Conservation (phyloP, 1,140 invertebrate species). For the Laupala kohalensis region DNA sequence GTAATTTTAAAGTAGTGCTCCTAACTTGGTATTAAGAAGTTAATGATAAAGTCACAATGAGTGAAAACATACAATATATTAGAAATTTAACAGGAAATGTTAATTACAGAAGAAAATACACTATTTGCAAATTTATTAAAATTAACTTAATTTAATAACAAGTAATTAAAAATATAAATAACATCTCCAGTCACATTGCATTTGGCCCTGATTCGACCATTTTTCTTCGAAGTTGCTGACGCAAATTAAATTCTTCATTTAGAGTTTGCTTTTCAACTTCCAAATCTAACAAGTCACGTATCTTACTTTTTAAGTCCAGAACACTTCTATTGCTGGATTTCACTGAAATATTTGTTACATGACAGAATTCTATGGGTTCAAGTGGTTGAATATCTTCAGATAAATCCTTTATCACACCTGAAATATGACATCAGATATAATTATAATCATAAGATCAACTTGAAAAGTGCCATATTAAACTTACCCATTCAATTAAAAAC, state of each 20-base stretch:
- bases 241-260: not conserved
- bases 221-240: not conserved
- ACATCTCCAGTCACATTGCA: not conserved
- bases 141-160: not conserved
- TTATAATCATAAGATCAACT: not conserved
- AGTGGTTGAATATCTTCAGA: conserved; percentile 8
- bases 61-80: not conserved
- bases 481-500: not conserved
- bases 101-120: not conserved
- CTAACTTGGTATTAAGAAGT: not conserved
- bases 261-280: not conserved
- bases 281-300: conserved; percentile 4
- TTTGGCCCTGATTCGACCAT: not conserved
- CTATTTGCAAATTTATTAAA: not conserved
- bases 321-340: not conserved
- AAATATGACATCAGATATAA: not conserved
- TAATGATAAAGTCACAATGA: not conserved
- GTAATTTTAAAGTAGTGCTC: not conserved
- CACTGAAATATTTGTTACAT: not conserved
- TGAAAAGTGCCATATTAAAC: not conserved
- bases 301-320: not conserved
- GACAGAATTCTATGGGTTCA: not conserved
- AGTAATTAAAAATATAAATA: not conserved
- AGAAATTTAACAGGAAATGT: not conserved
- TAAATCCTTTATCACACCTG: conserved; percentile 3